Evolutionary conservation across 2,888 invertebrate species (phyloP).

Genomic region (Atethmia centrago): DNA sequence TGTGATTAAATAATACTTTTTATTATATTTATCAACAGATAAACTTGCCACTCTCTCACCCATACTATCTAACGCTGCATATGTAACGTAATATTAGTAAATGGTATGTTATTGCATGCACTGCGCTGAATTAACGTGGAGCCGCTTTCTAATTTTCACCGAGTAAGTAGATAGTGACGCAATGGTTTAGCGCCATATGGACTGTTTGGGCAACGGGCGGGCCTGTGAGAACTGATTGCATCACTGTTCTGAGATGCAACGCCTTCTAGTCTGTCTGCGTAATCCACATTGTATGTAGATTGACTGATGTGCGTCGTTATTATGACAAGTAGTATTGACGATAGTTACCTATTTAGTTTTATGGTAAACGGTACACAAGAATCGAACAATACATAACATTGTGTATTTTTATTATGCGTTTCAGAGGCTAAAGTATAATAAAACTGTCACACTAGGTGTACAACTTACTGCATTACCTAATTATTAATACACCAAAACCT

Average conservation of each 20-base stretch:
- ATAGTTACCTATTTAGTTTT: constrained; percentile 11
- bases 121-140: constrained; percentile 71
- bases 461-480: neutral
- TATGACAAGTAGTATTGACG: constrained; percentile 33
- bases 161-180: constrained; percentile 76
- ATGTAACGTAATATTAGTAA: constrained; percentile 62
- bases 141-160: constrained; percentile 85
- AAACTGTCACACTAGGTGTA: constrained; percentile 1
- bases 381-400: neutral
- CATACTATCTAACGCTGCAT: constrained; percentile 15
- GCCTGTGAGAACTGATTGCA: constrained; percentile 74
- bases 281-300: constrained; percentile 48
- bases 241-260: constrained; percentile 66
- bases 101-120: constrained; percentile 69
- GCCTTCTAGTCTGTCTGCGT: constrained; percentile 43
- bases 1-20: constrained; percentile 2
- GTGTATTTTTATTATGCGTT: neutral
- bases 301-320: constrained; percentile 19
- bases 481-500: constrained; percentile 11
- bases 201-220: constrained; percentile 72
- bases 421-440: neutral
- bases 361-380: neutral
- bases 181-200: constrained; percentile 75
- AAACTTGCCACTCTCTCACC: neutral
- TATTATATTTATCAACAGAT: neutral